A percentile compares a stretch with the other conserved stretches of the same genome.
Evolutionary conservation across 2,797 vertebrate genomes (phyloP).

Genomic region (Pteropus rufus): DNA sequence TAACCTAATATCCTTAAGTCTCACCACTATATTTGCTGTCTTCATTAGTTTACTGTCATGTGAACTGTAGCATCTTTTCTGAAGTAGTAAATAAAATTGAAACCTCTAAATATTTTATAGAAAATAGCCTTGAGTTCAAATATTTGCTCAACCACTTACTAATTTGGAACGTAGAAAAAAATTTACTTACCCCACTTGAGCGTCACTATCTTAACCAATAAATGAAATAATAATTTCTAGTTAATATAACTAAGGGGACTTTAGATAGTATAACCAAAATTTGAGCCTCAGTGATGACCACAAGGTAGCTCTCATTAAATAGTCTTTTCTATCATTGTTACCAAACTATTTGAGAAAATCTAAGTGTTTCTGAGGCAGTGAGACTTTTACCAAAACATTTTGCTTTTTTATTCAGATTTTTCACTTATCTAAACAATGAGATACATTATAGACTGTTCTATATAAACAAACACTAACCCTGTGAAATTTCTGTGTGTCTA

Average conservation of each 20-base stretch:
- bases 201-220: neutral
- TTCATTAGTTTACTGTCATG: conserved; percentile 6
- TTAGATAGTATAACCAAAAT: neutral
- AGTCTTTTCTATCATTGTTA: neutral
- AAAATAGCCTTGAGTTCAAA: neutral
- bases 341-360: neutral
- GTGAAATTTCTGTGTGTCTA: conserved; percentile 38
- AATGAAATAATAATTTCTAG: neutral
- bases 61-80: neutral
- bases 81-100: neutral
- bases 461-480: conserved; percentile 59
- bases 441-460: neutral
- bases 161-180: neutral
- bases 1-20: neutral
- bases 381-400: neutral
- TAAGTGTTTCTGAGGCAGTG: conserved; percentile 1
- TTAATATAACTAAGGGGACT: neutral
- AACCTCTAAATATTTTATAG: neutral
- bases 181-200: neutral
- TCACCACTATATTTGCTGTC: neutral
- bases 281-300: neutral
- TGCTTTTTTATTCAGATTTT: conserved; percentile 15
- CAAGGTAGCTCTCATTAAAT: neutral
- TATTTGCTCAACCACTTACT: neutral
- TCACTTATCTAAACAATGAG: conserved; percentile 43